These are phyloP conservation scores for Thunnus maccoyii DNA, from an alignment of 2,113 vertebrate species.

Conservation along the genomic window DNA sequence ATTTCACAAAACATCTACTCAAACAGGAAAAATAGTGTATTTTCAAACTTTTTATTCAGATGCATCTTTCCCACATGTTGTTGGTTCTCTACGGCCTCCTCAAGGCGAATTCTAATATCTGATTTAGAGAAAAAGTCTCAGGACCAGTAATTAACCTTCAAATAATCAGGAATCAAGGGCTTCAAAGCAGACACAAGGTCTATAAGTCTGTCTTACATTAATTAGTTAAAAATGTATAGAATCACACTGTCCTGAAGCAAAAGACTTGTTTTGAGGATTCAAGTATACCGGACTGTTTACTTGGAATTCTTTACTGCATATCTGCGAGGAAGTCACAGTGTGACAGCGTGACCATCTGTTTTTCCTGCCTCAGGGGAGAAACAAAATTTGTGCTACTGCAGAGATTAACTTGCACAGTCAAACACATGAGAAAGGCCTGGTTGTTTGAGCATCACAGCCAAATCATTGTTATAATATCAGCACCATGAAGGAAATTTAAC, in stretches of 20 bases:
- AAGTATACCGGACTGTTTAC: neutral
- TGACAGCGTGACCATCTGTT: constrained; percentile 63
- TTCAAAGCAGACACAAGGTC: neutral
- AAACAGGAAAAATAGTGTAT: neutral
- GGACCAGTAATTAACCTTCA: constrained; percentile 8
- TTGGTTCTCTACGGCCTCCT: neutral
- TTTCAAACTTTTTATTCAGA: neutral
- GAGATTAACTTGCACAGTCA: constrained; percentile 29
- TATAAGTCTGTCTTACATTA: constrained; percentile 13
- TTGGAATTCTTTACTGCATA: constrained; percentile 1
- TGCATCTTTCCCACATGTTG: constrained; percentile 1
- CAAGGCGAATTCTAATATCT: neutral
- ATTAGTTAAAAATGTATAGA: neutral
- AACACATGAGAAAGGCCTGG: constrained; percentile 42
- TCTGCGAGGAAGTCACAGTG: constrained; percentile 20
- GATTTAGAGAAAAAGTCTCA: constrained; percentile 32
- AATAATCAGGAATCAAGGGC: constrained; percentile 14
- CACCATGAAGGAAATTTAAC: constrained; percentile 31
- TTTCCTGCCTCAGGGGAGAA: constrained; percentile 30
- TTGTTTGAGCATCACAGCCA: constrained; percentile 55
- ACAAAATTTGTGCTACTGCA: constrained; percentile 18
- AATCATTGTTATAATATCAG: constrained; percentile 44
- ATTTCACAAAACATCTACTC: neutral
- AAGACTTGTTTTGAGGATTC: neutral
- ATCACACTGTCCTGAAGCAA: constrained; percentile 3